These are phyloP conservation scores for Xylocampa areola DNA, from an alignment of 2,888 invertebrate species.

Conservation along the genomic window DNA sequence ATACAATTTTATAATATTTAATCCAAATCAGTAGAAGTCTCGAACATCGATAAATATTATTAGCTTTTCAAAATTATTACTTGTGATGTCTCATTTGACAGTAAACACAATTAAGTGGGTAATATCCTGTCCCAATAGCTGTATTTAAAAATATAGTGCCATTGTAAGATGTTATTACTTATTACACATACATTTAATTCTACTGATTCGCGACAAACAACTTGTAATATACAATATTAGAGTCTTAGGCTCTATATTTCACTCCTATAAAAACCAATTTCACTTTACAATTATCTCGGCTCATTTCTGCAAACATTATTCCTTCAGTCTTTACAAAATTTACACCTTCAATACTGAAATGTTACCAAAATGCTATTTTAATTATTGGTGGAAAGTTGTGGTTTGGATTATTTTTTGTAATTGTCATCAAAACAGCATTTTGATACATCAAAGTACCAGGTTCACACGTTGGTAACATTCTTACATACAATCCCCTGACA, in stretches of 20 bases:
- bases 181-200: conserved; percentile 8
- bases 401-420: conserved; percentile 12
- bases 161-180: conserved; percentile 1
- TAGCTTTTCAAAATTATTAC: not conserved
- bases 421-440: conserved; percentile 45
- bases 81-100: not conserved
- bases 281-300: conserved; percentile 59
- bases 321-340: conserved; percentile 79
- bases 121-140: conserved; percentile 6
- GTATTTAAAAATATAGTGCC: conserved; percentile 12
- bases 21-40: conserved; percentile 41
- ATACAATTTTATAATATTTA: conserved; percentile 42
- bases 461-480: conserved; percentile 68
- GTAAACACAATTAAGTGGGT: not conserved
- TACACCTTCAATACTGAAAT: conserved; percentile 49
- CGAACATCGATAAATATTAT: conserved; percentile 1
- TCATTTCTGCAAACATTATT: conserved; percentile 64
- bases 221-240: conserved; percentile 52
- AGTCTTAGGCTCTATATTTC: conserved; percentile 63
- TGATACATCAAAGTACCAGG: conserved; percentile 40
- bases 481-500: conserved; percentile 56
- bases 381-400: conserved; percentile 11
- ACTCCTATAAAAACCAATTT: conserved; percentile 69
- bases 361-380: conserved; percentile 44
- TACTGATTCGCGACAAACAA: conserved; percentile 41